Base-by-base conservation (phyloP, 1,140 invertebrate species). In the Euborellia annulipes region DNA sequence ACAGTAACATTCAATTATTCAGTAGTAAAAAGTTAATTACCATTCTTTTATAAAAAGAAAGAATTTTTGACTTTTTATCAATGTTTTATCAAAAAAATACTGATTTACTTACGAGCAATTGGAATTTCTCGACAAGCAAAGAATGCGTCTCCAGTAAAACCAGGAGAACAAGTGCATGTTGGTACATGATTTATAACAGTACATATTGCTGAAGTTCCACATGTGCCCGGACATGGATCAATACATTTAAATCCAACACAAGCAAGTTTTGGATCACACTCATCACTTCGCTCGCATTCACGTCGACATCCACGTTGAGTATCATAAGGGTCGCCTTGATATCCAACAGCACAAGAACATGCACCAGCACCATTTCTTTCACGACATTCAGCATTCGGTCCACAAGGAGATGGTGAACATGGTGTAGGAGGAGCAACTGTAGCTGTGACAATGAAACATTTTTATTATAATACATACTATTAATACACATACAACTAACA, bases 71-170 rank as follows among this genome's bases (percentile, higher is more conserved):
- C n/a, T n/a, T n/a, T n/a, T n/a, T n/a, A n/a, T n/a, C n/a, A n/a
- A n/a, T n/a, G n/a, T n/a, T n/a, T n/a, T n/a, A n/a, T n/a, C n/a
- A n/a, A n/a, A n/a, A n/a, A n/a, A n/a, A n/a, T n/a, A n/a, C n/a
- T n/a, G n/a, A n/a, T n/a, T n/a, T n/a, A n/a, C 13, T 59, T 27
- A 27, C 23, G 23, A 6, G 23, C 11, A 27, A 27, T 27, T 36
- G 41, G 62, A 54, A 57, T 58, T 57, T n/a, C 54, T 55, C 45
- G 52, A 46, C 69, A 71, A 22, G 62, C 75, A 58, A 78, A 80
- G 62, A 83, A 83, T 34, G 84, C 79, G 71, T 86, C 80, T 39
- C 85, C 85, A 9, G 76, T 78, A 51, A 73, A 82, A 30, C 78
- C 79, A 41, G 66, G 61, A 36, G 75, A 75, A 56, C 85, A 88